phyloP scores from a whole-genome alignment of 1,140 invertebrate species.

The Papilio helenus region DNA sequence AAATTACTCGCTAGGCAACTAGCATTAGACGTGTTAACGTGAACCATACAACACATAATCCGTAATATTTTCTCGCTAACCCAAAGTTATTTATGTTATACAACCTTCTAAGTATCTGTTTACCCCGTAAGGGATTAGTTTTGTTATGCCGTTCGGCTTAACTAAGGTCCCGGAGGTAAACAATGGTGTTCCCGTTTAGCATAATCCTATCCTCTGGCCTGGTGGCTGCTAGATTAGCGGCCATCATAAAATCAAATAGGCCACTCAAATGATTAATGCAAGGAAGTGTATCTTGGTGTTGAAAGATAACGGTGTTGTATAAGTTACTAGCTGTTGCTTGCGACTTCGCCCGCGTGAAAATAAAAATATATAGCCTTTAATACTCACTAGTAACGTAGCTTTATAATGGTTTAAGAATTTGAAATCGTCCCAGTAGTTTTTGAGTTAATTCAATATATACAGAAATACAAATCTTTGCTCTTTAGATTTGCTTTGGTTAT shows the following conservation, averaged over 20 bases:
- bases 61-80: not conserved
- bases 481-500: not conserved
- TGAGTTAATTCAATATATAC: too few relatives aligned
- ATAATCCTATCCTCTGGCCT: conserved; percentile 13
- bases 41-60: not conserved
- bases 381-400: too few relatives aligned
- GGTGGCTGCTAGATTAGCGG: conserved; percentile 3
- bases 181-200: conserved; percentile 3
- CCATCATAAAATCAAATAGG: conserved; percentile 26
- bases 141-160: conserved; percentile 22
- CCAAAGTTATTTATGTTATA: conserved; percentile 11
- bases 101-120: conserved; percentile 26
- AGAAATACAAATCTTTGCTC: too few relatives aligned
- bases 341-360: too few relatives aligned
- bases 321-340: not conserved
- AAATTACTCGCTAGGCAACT: too few relatives aligned
- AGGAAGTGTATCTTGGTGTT: conserved; percentile 7
- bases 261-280: conserved; percentile 16
- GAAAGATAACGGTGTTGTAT: not conserved
- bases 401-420: too few relatives aligned
- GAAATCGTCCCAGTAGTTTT: too few relatives aligned
- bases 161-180: not conserved
- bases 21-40: not conserved
- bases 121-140: conserved; percentile 19
- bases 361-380: too few relatives aligned